Percentiles rank a stretch among this genome's conserved stretches.
phyloP scores from a whole-genome alignment of 2,113 vertebrate genomes.

The Setophaga kirtlandii region DNA sequence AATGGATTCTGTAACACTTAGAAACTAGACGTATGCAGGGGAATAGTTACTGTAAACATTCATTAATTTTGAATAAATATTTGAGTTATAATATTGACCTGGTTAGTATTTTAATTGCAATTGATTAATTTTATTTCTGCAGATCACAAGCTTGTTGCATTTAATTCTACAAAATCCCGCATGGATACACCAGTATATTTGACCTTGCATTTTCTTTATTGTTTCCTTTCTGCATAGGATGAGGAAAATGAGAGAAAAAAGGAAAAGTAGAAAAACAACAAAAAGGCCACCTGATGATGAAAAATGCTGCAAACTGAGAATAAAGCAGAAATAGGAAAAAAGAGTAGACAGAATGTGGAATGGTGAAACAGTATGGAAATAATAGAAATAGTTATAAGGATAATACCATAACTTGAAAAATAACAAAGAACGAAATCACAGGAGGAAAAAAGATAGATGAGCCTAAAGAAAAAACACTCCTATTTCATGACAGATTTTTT shows the following conservation, averaged over 20 bases:
- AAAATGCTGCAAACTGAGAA: neutral
- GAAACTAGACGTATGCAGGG: neutral
- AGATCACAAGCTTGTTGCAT: neutral
- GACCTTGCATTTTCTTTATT: neutral
- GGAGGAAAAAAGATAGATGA: neutral
- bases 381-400: neutral
- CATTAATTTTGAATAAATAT: conserved; percentile 13
- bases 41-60: neutral
- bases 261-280: neutral
- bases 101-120: neutral
- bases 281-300: neutral
- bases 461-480: neutral
- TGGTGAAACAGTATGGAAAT: neutral
- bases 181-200: neutral
- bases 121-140: neutral
- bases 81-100: neutral
- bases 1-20: neutral
- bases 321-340: neutral
- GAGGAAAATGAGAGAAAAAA: neutral
- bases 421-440: neutral
- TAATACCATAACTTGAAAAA: neutral
- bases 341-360: neutral
- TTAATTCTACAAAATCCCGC: neutral
- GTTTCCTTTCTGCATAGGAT: neutral
- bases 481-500: neutral